A percentile compares a stretch with the other conserved stretches of the same genome.
Evolutionary conservation across 2,797 vertebrate species (phyloP).

Genomic region (Apogon talboti): DNA sequence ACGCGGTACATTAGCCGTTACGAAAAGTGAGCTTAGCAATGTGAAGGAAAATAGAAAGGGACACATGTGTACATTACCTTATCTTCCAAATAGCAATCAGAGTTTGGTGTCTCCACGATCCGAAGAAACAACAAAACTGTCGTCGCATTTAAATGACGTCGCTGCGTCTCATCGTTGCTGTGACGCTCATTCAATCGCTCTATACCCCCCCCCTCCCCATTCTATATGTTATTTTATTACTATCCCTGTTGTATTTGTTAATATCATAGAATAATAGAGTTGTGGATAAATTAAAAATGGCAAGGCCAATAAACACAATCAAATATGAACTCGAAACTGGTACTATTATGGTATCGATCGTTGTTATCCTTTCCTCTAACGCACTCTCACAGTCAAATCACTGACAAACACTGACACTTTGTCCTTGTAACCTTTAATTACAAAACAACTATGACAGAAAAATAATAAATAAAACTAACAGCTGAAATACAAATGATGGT

Average conservation of each 20-base stretch:
- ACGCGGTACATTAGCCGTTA: fast-evolving
- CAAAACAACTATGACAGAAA: constrained; percentile 65
- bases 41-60: neutral
- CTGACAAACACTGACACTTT: constrained; percentile 36
- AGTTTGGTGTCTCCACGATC: constrained; percentile 66
- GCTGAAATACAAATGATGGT: constrained; percentile 47
- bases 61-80: constrained; percentile 56
- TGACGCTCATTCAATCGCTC: too few relatives aligned
- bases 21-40: neutral
- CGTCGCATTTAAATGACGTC: constrained; percentile 77
- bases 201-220: too few relatives aligned
- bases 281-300: neutral
- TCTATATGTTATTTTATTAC: too few relatives aligned
- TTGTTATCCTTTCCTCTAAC: neutral
- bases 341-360: too few relatives aligned
- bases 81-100: constrained; percentile 57
- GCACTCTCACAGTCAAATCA: neutral
- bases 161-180: too few relatives aligned
- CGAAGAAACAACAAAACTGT: constrained; percentile 69
- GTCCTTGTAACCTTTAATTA: constrained; percentile 76
- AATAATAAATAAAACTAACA: constrained; percentile 81
- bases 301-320: neutral
- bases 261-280: too few relatives aligned
- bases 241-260: too few relatives aligned
- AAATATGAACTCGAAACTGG: neutral